These are phyloP conservation scores for Muscidifurax raptorellus DNA, from an alignment of 1,140 invertebrate species.

Conservation along the genomic window DNA sequence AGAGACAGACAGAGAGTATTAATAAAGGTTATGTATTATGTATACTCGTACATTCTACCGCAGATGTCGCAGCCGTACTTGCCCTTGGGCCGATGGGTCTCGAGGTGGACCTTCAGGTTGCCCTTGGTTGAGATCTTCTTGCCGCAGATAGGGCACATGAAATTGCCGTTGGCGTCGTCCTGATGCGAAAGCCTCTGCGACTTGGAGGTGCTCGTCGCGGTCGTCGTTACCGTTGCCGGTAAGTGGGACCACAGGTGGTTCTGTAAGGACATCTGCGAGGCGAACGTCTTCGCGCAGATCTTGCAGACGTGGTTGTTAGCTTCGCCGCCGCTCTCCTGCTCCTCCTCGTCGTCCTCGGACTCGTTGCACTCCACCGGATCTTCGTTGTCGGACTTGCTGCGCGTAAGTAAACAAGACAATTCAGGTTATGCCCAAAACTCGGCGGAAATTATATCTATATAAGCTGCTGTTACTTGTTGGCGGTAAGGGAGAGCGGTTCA, in stretches of 20 bases:
- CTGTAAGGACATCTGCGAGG: conserved; percentile 75
- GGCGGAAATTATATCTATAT: neutral
- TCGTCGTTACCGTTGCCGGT: conserved; percentile 52
- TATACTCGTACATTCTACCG: conserved; percentile 81
- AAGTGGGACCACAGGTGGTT: conserved; percentile 78
- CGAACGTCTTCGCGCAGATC: conserved; percentile 74
- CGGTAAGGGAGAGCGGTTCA: conserved; percentile 13
- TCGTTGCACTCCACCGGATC: conserved; percentile 51
- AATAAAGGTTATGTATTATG: neutral
- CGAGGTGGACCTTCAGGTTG: conserved; percentile 81
- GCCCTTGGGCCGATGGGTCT: conserved; percentile 80
- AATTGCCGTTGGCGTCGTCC: conserved; percentile 60
- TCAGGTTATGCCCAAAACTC: neutral
- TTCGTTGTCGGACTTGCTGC: conserved; percentile 38
- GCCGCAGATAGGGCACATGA: conserved; percentile 79
- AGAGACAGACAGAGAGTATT: too few relatives aligned
- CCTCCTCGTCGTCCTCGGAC: conserved; percentile 54
- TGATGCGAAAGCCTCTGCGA: neutral
- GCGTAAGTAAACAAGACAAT: conserved; percentile 38
- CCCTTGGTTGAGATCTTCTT: conserved; percentile 80
- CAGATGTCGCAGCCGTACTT: conserved; percentile 82
- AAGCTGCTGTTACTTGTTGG: conserved; percentile 62
- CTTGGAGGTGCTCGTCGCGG: neutral
- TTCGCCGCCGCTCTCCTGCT: conserved; percentile 54
- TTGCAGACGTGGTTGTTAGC: conserved; percentile 70